A percentile compares a stretch with the other conserved stretches of the same genome.
Evolutionary conservation across 2,113 vertebrate species (phyloP).

Genomic region (Danionella cerebrum): DNA sequence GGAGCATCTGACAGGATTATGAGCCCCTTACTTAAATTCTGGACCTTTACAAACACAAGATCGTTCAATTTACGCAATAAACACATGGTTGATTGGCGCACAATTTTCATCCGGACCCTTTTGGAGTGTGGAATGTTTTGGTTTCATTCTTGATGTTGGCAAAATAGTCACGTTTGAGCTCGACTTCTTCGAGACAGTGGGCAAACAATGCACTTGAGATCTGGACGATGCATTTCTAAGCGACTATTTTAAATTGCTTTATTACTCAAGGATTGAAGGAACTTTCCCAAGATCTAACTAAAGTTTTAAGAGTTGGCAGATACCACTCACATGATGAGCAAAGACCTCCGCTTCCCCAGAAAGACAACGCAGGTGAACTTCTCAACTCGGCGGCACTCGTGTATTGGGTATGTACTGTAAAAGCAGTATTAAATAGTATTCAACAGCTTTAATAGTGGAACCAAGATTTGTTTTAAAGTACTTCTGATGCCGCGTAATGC

Average conservation of each 20-base stretch:
- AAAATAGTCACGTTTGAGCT: not conserved
- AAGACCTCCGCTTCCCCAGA: conserved; percentile 60
- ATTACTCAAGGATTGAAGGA: not conserved
- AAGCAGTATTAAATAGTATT: too few species aligned
- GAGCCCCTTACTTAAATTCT: conserved; percentile 17
- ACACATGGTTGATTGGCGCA: too few species aligned
- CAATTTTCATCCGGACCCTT: too few species aligned
- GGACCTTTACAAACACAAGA: not conserved
- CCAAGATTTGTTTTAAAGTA: too few species aligned
- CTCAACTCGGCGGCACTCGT: conserved; percentile 71
- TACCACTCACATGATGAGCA: conserved; percentile 56
- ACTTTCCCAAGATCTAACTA: not conserved
- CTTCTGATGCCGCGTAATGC: too few species aligned
- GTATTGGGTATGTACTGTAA: conserved; percentile 64
- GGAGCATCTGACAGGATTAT: conserved; percentile 58
- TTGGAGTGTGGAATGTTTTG: too few species aligned
- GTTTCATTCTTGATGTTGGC: too few species aligned
- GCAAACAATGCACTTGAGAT: not conserved
- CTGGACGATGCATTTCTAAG: not conserved
- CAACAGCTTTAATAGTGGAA: too few species aligned
- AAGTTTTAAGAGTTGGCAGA: not conserved
- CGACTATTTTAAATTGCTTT: conserved; percentile 14
- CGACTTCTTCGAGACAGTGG: too few species aligned
- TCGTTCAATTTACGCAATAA: not conserved
- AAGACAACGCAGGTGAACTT: conserved; percentile 59